Evolutionary conservation across 2,888 invertebrate species (phyloP).

Genomic region (Stegana nigrithorax): DNA sequence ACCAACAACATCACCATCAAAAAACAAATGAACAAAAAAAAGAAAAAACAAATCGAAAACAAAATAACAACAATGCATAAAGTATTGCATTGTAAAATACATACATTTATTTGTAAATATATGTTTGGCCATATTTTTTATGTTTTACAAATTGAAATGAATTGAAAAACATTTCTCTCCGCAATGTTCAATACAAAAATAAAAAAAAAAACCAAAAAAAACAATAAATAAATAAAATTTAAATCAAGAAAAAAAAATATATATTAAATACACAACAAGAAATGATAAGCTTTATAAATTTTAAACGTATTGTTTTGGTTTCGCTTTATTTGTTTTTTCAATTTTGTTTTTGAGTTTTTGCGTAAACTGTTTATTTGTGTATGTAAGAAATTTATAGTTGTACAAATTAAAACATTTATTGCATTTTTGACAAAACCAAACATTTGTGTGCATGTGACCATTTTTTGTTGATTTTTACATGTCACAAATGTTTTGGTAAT

Average conservation of each 20-base stretch:
- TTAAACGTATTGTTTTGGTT: neutral
- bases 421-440: conserved; percentile 42
- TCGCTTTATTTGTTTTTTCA: neutral
- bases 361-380: conserved; percentile 58
- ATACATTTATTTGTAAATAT: neutral
- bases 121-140: conserved; percentile 30
- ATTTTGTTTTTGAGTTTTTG: neutral
- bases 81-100: neutral
- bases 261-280: neutral
- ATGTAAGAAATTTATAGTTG: conserved; percentile 58
- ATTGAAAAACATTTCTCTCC: conserved; percentile 45
- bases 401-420: conserved; percentile 58
- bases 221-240: neutral
- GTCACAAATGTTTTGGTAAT: conserved; percentile 30
- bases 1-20: conserved; percentile 2
- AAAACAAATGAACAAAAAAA: too few relatives aligned
- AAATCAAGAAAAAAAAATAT: too few relatives aligned
- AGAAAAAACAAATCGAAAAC: neutral
- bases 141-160: conserved; percentile 52
- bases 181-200: too few relatives aligned
- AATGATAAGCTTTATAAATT: conserved; percentile 18
- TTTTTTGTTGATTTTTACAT: conserved; percentile 24
- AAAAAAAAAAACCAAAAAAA: neutral
- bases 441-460: too few relatives aligned
- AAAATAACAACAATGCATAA: neutral